Conservation (phyloP, 2,888 invertebrate species). For the Spicauda simplicius region DNA sequence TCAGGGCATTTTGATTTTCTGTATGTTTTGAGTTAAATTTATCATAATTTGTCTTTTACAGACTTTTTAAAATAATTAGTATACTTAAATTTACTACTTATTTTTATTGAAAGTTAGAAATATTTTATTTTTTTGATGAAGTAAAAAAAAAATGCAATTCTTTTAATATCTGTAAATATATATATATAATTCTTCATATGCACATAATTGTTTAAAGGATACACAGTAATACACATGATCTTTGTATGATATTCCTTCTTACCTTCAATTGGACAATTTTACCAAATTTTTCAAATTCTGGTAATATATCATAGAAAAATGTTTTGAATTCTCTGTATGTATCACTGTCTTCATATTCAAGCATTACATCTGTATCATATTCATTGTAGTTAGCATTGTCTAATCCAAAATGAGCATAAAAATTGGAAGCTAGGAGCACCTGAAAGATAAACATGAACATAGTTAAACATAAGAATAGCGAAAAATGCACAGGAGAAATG, state of each 20-base stretch:
- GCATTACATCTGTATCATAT: slow-evolving; percentile 90
- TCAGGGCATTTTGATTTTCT: background rate
- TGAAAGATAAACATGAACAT: slow-evolving; percentile 45
- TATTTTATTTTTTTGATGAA: too few relatives aligned
- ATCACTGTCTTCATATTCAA: slow-evolving; percentile 94
- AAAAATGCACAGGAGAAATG: too few relatives aligned
- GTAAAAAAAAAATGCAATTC: too few relatives aligned
- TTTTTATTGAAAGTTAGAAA: too few relatives aligned
- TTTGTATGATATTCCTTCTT: slow-evolving; percentile 42
- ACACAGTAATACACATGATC: slow-evolving; percentile 1
- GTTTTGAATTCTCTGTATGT: slow-evolving; percentile 91
- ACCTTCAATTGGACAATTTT: slow-evolving; percentile 88
- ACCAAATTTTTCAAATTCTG: slow-evolving; percentile 92
- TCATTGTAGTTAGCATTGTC: slow-evolving; percentile 90
- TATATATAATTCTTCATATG: too few relatives aligned
- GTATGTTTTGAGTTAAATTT: slow-evolving; percentile 8
- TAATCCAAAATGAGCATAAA: slow-evolving; percentile 93
- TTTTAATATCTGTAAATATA: too few relatives aligned
- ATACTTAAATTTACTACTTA: too few relatives aligned
- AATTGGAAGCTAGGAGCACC: slow-evolving; percentile 89
- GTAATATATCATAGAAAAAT: slow-evolving; percentile 93
- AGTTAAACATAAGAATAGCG: too few relatives aligned
- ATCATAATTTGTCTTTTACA: background rate
- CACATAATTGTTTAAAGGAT: slow-evolving; percentile 17
- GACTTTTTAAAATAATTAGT: too few relatives aligned